Base-by-base conservation (phyloP, 2,113 vertebrate genomes). In the Pseudopodoces humilis region DNA sequence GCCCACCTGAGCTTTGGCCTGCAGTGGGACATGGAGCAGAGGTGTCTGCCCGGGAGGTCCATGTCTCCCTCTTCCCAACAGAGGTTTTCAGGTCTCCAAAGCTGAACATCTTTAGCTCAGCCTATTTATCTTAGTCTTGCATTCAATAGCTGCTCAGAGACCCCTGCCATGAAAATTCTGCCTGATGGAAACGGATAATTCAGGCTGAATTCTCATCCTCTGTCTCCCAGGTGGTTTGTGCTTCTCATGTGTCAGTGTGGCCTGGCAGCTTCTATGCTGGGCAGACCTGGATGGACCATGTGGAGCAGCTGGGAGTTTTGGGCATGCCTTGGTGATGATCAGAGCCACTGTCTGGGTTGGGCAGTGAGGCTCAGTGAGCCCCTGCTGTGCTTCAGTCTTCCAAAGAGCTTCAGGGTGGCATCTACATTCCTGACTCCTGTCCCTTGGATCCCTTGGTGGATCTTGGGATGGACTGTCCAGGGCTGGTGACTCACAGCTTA, bases 331-430 rank as follows among this genome's bases (percentile, higher is more conserved):
- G 20, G 65, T 2, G 6, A 35, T 5, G 47, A 64, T 35, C 27
- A 68, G 72, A 82, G 70, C 56, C 37, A 19, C 0, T 3, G 41
- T 31, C 7, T 70, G 46, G 35, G 60, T 4, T 88, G 58, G 33
- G 23, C 28, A 68, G 30, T 0, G 0, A 56, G 41, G 53, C 22
- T 77, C 50, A 43, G 50, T 2, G 33, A 85, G 56, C 6, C 8
- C 14, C 12, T 1, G 1, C 31, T 30, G 37, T 0, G 0, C n/a
- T 74, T 49, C 68, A 89, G 53, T 41, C 64, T 94, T 65, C 30
- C 4, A 35, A 37, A 84, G 28, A 69, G 27, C 39, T 88, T 71
- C 43, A 39, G 13, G 30, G 27, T 35, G n/a, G n/a, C 53, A 69
- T 56, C 71, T n/a, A 50, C 37, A 69, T 22, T 20, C 39, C 67